phyloP scores from a whole-genome alignment of 2,888 invertebrate species.

The Argyra leucocephala region DNA sequence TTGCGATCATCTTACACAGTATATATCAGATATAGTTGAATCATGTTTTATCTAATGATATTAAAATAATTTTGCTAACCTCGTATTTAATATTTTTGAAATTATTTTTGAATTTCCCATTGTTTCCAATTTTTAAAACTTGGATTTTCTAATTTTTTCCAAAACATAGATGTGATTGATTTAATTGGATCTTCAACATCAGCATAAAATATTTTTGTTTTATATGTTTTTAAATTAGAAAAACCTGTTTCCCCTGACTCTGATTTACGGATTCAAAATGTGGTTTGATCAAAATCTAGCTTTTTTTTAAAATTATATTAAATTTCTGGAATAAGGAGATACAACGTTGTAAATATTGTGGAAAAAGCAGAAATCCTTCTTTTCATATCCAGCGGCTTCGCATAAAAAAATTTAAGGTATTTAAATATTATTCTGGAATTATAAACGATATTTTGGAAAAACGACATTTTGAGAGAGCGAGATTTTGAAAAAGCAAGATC shows the following conservation, averaged over 20 bases:
- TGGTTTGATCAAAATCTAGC: no score
- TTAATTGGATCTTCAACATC: constrained; percentile 55
- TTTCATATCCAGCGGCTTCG: no score
- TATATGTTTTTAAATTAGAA: constrained; percentile 38
- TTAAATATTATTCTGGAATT: no score
- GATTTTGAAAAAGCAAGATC: no score
- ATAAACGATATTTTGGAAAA: no score
- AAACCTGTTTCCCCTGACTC: constrained; percentile 40
- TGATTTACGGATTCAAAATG: no score
- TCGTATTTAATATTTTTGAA: constrained; percentile 38
- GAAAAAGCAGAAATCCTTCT: no score
- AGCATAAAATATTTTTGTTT: constrained; percentile 49
- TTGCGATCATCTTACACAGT: constrained; percentile 46
- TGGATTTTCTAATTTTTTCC: constrained; percentile 40
- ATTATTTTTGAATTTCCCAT: constrained; percentile 29
- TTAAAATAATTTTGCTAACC: constrained; percentile 46
- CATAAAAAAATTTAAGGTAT: no score
- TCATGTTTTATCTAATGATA: constrained; percentile 49
- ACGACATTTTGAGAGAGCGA: no score
- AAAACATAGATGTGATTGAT: constrained; percentile 47
- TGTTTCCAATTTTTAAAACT: constrained; percentile 25
- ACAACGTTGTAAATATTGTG: no score
- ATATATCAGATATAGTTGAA: constrained; percentile 48
- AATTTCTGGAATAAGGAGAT: no score
- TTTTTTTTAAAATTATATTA: no score